Evolutionary conservation across 1,140 invertebrate species (phyloP).

Genomic region (Andricus grossulariae): DNA sequence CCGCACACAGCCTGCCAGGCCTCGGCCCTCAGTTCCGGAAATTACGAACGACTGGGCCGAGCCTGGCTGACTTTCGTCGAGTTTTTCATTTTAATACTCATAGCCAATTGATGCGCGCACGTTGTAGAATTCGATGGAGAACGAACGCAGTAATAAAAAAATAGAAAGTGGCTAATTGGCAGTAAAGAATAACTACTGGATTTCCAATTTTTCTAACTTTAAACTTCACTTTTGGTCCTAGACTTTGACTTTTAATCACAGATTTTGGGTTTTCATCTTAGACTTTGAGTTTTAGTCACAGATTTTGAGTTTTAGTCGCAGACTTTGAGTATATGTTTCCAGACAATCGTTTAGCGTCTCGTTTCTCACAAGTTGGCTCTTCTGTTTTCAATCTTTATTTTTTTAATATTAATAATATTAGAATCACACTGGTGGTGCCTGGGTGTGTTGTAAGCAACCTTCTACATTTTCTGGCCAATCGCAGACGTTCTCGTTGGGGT

Average conservation of each 20-base stretch:
- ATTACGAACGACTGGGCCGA: slow-evolving; percentile 62
- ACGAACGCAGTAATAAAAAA: slow-evolving; percentile 15
- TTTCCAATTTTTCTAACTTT: not conserved
- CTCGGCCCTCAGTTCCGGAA: slow-evolving; percentile 74
- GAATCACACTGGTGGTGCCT: slow-evolving; percentile 79
- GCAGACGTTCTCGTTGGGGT: slow-evolving; percentile 94
- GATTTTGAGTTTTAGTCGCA: not conserved
- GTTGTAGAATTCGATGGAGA: slow-evolving; percentile 46
- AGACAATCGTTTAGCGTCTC: not conserved
- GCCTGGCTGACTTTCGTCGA: slow-evolving; percentile 62
- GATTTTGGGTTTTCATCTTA: not conserved
- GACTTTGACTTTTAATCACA: not conserved
- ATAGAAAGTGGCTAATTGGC: not conserved
- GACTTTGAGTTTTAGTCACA: not conserved
- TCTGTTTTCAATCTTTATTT: not conserved
- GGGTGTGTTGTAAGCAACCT: slow-evolving; percentile 88
- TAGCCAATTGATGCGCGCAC: slow-evolving; percentile 57
- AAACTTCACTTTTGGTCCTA: not conserved
- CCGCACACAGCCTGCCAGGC: slow-evolving; percentile 78
- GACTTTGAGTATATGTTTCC: not conserved
- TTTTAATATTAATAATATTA: not conserved
- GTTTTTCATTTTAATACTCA: slow-evolving; percentile 59
- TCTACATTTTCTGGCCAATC: slow-evolving; percentile 98
- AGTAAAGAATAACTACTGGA: not conserved
- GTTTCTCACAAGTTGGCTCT: not conserved